Base-by-base conservation (phyloP, 2,888 invertebrate species). In the Callosobruchus maculatus region DNA sequence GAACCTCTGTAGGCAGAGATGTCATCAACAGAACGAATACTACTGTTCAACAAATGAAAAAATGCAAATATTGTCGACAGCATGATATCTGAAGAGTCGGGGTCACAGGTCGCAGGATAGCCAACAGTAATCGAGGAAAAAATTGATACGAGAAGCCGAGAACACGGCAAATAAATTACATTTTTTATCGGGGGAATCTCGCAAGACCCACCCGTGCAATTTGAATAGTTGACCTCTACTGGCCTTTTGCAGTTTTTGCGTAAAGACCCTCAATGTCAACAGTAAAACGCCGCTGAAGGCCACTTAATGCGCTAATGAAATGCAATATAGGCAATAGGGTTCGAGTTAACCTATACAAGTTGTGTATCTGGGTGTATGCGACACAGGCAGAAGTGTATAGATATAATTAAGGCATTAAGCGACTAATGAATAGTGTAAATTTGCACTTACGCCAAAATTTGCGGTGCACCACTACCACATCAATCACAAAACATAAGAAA, bases 251-350 rank as follows among this genome's bases (percentile, higher is more conserved):
- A 85, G 85, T 85, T 85, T 86, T 86, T 85, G 84, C 85, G 85
- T 85, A 85, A 82, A 83, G 86, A 85, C 86, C 86, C 85, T 87
- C 87, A 87, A 87, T 87, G 86, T 87, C 87, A 87, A 87, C 86
- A 87, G 83, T 85, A 85, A 85, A 85, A 85, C 83, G 84, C 84
- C 85, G 85, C 85, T 84, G 87, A 87, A 87, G 87, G 87, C 87
- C 86, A 86, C 83, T 85, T 82, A 82, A 83, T 85, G 85, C 84
- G 84, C 84, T 85, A 85, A 83, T 83, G 81, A 80, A 82, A 81
- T 81, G 72, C 71, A 73, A 70, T 73, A 72, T 73, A 71, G 73
- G 72, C 71, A 73, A 70, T 73, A 72, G 75, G 72, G 73, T 75
- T 68, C 68, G 74, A 75, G 74, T 73, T 78, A 77, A 75, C 77